Evolutionary conservation across 2,888 invertebrate species (phyloP).

Genomic region (Frankliniella fusca): DNA sequence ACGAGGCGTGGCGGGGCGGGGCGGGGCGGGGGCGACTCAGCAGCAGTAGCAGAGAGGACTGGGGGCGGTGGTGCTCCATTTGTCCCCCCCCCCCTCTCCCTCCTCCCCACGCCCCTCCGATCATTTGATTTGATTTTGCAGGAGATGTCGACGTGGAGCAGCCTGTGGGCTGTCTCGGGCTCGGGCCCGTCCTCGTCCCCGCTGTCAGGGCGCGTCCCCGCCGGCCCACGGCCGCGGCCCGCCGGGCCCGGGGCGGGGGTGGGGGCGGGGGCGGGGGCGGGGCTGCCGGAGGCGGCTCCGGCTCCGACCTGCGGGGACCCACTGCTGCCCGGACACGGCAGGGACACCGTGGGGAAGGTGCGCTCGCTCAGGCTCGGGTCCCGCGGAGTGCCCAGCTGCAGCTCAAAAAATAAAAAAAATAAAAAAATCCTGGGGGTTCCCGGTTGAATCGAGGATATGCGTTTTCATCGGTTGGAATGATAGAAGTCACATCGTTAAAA

Average conservation of each 20-base stretch:
- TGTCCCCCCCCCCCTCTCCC: not conserved
- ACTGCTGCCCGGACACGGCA: not conserved
- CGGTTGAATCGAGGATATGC: no score
- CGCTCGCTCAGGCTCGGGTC: not conserved
- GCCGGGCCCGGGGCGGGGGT: not conserved
- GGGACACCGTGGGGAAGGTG: not conserved
- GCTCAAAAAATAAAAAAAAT: no score
- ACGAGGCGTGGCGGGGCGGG: no score
- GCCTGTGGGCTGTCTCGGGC: no score
- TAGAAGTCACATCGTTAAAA: no score
- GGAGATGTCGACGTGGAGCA: slow-evolving; percentile 17
- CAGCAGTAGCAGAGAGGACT: not conserved
- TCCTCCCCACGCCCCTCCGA: not conserved
- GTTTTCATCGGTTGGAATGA: no score
- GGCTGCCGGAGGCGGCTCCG: not conserved
- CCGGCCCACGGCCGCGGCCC: not conserved
- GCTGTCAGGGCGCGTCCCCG: not conserved
- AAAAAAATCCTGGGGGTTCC: no score
- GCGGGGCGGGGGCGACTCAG: not conserved
- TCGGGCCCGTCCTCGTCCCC: not conserved
- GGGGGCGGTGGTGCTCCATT: not conserved
- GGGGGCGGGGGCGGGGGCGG: not conserved
- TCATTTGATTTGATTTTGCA: not conserved
- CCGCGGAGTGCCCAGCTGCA: no score
- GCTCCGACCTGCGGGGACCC: not conserved